Base-by-base conservation (phyloP, 2,113 vertebrate genomes). In the Phaethon lepturus region DNA sequence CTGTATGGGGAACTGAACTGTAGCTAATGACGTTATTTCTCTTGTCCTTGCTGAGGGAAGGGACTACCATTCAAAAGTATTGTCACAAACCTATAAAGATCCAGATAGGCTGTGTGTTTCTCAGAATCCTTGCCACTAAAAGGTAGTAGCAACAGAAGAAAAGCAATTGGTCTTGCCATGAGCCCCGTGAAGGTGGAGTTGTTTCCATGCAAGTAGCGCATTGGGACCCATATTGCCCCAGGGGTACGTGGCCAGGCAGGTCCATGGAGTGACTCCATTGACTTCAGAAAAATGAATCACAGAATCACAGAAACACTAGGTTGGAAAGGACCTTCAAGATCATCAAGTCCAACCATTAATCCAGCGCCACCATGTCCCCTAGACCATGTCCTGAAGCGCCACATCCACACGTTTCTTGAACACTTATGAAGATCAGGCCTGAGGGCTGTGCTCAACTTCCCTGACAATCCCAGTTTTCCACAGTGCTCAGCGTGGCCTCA, bases 401-500 rank as follows among this genome's bases (percentile, higher is more conserved):
- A n/a, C n/a, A n/a, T n/a, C n/a, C n/a, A n/a, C n/a, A n/a, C n/a
- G n/a, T n/a, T n/a, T n/a, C n/a, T n/a, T n/a, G n/a, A n/a, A n/a
- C n/a, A n/a, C n/a, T n/a, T n/a, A n/a, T n/a, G n/a, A 73, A 33
- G 17, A 66, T 53, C 17, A 62, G 58, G 62, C 8, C 33, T 22
- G 13, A 80, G 26, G 29, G 23, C 20, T 76, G 10, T 80, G 44
- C 31, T 76, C 49, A 42, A 22, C 33, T 73, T 94, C 40, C 29
- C 49, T 19, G 25, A 56, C 38, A 31, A 81, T 52, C 45, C 24
- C 12, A 64, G 45, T 31, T 86, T 79, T 83, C 44, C 53, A 31
- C 25, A 86, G 40, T 2, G 4, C 60, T 86, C 8, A 14, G 4
- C 0, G 1, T 1, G 10, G 33, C 33, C 25, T 25, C 47, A 23